Conservation (phyloP, 2,888 invertebrate genomes). For the Crematogaster levior region DNA sequence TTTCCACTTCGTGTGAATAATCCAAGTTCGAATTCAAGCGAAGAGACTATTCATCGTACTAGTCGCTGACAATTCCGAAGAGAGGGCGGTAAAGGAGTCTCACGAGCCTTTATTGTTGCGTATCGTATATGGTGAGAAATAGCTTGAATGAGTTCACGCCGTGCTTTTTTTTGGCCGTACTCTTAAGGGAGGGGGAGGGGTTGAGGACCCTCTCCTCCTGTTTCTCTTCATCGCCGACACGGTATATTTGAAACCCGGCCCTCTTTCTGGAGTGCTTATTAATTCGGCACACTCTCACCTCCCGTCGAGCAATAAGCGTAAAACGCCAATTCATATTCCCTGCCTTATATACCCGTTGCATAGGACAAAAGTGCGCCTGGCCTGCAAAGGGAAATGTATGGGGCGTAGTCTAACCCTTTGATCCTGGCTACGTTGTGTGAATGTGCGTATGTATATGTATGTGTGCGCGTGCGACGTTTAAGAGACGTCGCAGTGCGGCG, state of each 20-base stretch:
- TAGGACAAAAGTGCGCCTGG: slow-evolving; percentile 77
- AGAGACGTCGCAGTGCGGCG: slow-evolving; percentile 55
- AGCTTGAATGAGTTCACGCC: slow-evolving; percentile 69
- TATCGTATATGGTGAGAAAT: slow-evolving; percentile 64
- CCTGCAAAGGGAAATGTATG: slow-evolving; percentile 69
- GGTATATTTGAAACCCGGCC: slow-evolving; percentile 76
- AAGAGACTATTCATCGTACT: slow-evolving; percentile 45
- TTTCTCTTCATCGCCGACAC: slow-evolving; percentile 57
- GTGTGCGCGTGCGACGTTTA: slow-evolving; percentile 13
- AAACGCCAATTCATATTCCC: slow-evolving; percentile 84
- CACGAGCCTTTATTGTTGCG: slow-evolving; percentile 62
- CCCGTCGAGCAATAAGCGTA: slow-evolving; percentile 83
- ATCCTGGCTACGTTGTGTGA: slow-evolving; percentile 57
- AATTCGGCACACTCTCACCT: slow-evolving; percentile 82
- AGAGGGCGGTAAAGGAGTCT: slow-evolving; percentile 45
- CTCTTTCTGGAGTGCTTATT: slow-evolving; percentile 81
- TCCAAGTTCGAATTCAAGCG: slow-evolving; percentile 29
- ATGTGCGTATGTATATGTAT: background rate
- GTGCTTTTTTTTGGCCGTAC: slow-evolving; percentile 66
- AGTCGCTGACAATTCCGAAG: slow-evolving; percentile 45
- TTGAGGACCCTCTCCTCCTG: slow-evolving; percentile 52
- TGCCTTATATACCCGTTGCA: slow-evolving; percentile 77
- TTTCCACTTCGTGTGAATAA: background rate
- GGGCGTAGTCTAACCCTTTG: slow-evolving; percentile 73
- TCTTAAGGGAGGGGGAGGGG: slow-evolving; percentile 60